These are phyloP conservation scores for Drosophila kokeensis DNA, from an alignment of 2,888 invertebrate species.

Conservation along the genomic window DNA sequence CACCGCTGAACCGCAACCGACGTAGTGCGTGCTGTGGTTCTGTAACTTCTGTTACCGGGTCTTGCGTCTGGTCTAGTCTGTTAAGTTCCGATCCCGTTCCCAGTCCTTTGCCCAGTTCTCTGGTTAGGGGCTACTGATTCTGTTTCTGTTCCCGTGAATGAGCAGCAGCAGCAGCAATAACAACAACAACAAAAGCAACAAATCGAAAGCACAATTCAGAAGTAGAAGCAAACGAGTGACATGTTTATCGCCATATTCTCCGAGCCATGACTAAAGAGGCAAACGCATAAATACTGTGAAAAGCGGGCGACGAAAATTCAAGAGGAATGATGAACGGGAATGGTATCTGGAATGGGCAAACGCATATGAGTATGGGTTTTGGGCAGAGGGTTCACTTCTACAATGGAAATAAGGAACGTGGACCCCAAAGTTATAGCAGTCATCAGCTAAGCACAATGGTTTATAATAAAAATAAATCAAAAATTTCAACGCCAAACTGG, in stretches of 20 bases:
- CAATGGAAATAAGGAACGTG: conserved; percentile 2
- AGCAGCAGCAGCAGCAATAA: conserved; percentile 21
- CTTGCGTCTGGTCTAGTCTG: conserved; percentile 9
- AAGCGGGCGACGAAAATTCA: conserved; percentile 72
- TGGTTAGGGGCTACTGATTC: neutral
- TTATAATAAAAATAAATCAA: conserved; percentile 9
- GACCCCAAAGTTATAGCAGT: conserved; percentile 3
- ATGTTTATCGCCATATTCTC: conserved; percentile 78
- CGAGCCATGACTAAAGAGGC: conserved; percentile 75
- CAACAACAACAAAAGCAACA: neutral
- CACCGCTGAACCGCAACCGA: conserved; percentile 1
- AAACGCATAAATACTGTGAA: conserved; percentile 70
- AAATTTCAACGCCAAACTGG: neutral
- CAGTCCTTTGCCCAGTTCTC: neutral
- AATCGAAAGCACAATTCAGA: conserved; percentile 39
- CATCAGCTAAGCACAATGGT: conserved; percentile 12
- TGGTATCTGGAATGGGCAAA: conserved; percentile 12
- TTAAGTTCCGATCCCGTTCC: conserved; percentile 21
- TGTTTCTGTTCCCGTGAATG: conserved; percentile 20
- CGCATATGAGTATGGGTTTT: neutral
- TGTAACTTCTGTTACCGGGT: conserved; percentile 10
- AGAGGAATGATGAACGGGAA: conserved; percentile 53
- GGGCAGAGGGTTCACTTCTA: neutral
- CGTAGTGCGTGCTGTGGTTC: conserved; percentile 38
- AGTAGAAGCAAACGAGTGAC: conserved; percentile 63